Conservation (phyloP, 2,797 vertebrate species). For the Lacerta bilineata region DNA sequence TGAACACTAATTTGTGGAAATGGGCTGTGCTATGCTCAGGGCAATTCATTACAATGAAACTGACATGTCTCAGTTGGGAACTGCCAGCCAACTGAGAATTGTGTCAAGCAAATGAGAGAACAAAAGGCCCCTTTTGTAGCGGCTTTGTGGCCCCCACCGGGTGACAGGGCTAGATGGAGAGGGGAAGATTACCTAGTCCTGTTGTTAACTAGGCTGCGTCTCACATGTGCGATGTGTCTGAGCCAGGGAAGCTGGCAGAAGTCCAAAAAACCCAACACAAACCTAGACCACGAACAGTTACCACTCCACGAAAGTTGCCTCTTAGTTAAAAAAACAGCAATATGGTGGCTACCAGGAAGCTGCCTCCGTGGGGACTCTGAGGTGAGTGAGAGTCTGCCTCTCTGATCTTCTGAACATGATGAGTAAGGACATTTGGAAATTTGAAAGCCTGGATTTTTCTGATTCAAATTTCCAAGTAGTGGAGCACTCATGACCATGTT, state of each 20-base stretch:
- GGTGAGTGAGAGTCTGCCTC: not conserved
- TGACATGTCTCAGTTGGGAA: slow-evolving; percentile 58
- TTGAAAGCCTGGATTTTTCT: not conserved
- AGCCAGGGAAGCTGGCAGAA: too few species aligned
- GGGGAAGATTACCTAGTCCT: not conserved
- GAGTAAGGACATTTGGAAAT: not conserved
- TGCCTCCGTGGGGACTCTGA: not conserved
- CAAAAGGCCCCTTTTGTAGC: slow-evolving; percentile 30
- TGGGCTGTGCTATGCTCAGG: slow-evolving; percentile 33
- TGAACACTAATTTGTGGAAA: slow-evolving; percentile 38
- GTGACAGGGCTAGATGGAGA: not conserved
- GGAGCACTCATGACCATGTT: not conserved
- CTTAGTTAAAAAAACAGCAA: not conserved
- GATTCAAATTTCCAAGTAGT: not conserved
- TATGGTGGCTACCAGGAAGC: not conserved
- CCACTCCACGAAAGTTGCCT: not conserved
- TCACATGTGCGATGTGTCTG: too few species aligned
- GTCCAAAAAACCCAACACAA: too few species aligned
- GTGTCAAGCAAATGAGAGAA: slow-evolving; percentile 45
- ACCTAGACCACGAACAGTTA: too few species aligned
- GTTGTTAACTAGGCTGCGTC: not conserved
- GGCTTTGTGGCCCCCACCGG: not conserved
- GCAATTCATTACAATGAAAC: slow-evolving; percentile 53
- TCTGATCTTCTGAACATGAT: not conserved
- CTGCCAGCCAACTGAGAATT: slow-evolving; percentile 42